phyloP scores from a whole-genome alignment of 2,888 invertebrate species.

The Pinctada fucata region DNA sequence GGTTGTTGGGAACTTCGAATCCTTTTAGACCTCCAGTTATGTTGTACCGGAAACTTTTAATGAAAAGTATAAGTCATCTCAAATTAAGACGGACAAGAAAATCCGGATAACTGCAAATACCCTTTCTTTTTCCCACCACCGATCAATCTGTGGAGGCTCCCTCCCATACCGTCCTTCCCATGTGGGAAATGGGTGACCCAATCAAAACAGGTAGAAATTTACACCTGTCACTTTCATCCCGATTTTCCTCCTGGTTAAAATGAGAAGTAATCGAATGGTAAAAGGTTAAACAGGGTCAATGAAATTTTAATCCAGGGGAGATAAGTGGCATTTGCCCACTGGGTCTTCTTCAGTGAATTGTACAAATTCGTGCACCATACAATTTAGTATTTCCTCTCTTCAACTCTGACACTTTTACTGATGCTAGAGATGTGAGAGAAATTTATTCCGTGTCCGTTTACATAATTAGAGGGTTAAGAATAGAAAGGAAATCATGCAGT shows the following conservation, averaged over 20 bases:
- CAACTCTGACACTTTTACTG: conserved; percentile 26
- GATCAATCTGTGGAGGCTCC: too few relatives aligned
- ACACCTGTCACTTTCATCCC: conserved; percentile 42
- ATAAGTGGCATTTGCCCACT: background rate
- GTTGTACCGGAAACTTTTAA: too few relatives aligned
- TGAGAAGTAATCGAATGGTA: conserved; percentile 21
- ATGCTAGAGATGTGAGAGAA: conserved; percentile 6
- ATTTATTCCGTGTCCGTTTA: conserved; percentile 16
- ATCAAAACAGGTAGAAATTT: conserved; percentile 33
- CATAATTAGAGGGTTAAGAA: conserved; percentile 24
- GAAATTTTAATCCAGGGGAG: conserved; percentile 1
- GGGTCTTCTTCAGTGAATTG: background rate
- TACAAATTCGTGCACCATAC: conserved; percentile 3
- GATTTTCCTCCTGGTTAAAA: conserved; percentile 26
- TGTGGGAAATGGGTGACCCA: conserved; percentile 2
- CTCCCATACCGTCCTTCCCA: background rate
- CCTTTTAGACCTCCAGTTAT: too few relatives aligned
- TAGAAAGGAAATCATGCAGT: background rate
- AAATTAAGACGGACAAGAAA: too few relatives aligned
- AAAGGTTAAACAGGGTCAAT: conserved; percentile 27
- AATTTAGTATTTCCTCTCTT: conserved; percentile 11
- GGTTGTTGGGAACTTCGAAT: too few relatives aligned
- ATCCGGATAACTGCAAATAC: too few relatives aligned
- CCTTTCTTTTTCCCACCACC: too few relatives aligned
- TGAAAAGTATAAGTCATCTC: too few relatives aligned